Evolutionary conservation across 2,888 invertebrate genomes (phyloP).

Genomic region (Noctua janthe): DNA sequence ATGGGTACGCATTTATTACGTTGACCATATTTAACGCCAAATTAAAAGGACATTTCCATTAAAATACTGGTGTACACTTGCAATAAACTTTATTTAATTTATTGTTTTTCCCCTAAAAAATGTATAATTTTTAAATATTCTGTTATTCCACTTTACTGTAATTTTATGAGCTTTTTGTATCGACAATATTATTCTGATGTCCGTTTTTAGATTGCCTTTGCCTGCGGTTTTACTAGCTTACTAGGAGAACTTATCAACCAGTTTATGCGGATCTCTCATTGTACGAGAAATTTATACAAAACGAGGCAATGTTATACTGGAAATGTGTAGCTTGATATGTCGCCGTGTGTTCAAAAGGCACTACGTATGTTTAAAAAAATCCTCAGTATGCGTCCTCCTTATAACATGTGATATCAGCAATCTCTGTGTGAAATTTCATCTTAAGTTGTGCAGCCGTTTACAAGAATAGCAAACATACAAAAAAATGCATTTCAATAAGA

Average conservation of each 20-base stretch:
- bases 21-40: slow-evolving; percentile 43
- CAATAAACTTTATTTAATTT: slow-evolving; percentile 29
- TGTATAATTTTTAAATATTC: slow-evolving; percentile 2
- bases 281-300: too few relatives aligned
- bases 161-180: slow-evolving; percentile 11
- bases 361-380: neutral
- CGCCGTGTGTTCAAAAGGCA: neutral
- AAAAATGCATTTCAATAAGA: neutral
- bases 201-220: neutral
- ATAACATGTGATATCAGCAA: neutral
- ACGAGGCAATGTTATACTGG: too few relatives aligned
- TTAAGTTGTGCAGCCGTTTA: neutral
- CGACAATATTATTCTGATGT: neutral
- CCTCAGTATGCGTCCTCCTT: too few relatives aligned
- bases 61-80: slow-evolving; percentile 19
- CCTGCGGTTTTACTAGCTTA: neutral
- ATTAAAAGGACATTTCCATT: slow-evolving; percentile 41
- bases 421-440: neutral
- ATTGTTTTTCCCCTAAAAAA: neutral
- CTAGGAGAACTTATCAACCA: neutral
- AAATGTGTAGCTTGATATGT: too few relatives aligned
- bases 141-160: slow-evolving; percentile 6
- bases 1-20: slow-evolving; percentile 11
- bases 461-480: neutral
- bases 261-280: too few relatives aligned